Evolutionary conservation across 2,797 vertebrate genomes (phyloP).

Genomic region (Peromyscus melanophrys): DNA sequence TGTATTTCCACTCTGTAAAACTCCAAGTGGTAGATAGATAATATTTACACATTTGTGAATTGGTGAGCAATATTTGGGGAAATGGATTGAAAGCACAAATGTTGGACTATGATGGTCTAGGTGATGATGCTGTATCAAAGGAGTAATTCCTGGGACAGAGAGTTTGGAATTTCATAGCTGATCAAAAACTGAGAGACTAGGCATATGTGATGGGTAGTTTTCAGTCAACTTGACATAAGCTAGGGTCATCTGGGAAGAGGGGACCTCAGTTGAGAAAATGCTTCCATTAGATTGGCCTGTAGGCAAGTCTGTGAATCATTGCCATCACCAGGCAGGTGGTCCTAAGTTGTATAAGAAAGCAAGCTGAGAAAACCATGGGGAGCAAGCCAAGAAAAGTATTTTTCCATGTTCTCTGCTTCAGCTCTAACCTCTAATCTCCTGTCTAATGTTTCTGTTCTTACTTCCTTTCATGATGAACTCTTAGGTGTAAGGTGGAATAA

Average conservation of each 20-base stretch:
- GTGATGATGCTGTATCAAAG: background rate
- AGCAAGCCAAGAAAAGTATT: background rate
- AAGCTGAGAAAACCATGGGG: background rate
- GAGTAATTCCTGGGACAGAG: background rate
- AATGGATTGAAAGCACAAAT: background rate
- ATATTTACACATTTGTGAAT: background rate
- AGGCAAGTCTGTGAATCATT: background rate
- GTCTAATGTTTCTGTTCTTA: background rate
- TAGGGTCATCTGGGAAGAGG: background rate
- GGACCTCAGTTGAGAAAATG: background rate
- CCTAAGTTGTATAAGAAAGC: background rate
- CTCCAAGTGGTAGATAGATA: background rate
- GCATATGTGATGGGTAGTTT: background rate
- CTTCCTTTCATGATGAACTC: background rate
- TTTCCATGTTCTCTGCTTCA: background rate
- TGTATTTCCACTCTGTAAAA: background rate
- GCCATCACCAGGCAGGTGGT: background rate
- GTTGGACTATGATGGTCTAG: background rate
- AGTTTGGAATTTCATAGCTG: background rate
- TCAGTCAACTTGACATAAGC: background rate
- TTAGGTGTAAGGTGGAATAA: background rate
- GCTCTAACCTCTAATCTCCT: background rate
- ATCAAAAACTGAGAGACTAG: background rate
- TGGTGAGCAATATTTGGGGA: background rate
- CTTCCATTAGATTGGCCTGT: no score